These are phyloP conservation scores for Tretioscincus oriximinensis DNA, from an alignment of 2,113 vertebrate genomes.

Conservation along the genomic window DNA sequence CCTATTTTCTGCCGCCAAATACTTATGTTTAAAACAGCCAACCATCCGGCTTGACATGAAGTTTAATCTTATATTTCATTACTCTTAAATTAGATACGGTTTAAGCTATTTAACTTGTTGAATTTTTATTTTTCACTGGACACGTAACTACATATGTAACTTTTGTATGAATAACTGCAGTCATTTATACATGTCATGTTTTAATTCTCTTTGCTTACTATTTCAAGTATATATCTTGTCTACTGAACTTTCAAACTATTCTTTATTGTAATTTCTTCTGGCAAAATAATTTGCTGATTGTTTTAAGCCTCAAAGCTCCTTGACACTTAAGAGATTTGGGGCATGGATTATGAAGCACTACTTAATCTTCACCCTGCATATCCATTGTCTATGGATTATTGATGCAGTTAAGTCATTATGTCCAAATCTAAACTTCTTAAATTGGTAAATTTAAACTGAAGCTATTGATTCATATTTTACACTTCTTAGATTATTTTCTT, in stretches of 20 bases:
- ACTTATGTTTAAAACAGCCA: not conserved
- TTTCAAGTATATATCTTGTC: not conserved
- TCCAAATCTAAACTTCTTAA: conserved; percentile 15
- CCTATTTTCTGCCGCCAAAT: not conserved
- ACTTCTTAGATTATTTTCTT: too few species aligned
- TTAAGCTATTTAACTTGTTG: conserved; percentile 15
- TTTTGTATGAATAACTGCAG: not conserved
- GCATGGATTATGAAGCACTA: not conserved
- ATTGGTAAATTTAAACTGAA: not conserved
- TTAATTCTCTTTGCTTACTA: not conserved
- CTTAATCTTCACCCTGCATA: not conserved
- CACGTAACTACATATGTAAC: not conserved
- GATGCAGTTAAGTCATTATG: not conserved
- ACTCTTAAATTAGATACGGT: not conserved
- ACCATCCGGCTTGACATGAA: conserved; percentile 5
- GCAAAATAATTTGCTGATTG: not conserved
- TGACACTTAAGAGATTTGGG: not conserved
- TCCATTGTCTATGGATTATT: not conserved
- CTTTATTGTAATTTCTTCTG: not conserved
- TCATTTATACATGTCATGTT: not conserved
- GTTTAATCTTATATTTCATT: conserved; percentile 12
- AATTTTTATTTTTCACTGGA: not conserved
- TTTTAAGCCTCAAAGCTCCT: not conserved
- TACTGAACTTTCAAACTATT: not conserved
- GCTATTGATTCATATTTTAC: not conserved